Conservation (phyloP, 2,797 vertebrate genomes). For the Labeo calbasu region DNA sequence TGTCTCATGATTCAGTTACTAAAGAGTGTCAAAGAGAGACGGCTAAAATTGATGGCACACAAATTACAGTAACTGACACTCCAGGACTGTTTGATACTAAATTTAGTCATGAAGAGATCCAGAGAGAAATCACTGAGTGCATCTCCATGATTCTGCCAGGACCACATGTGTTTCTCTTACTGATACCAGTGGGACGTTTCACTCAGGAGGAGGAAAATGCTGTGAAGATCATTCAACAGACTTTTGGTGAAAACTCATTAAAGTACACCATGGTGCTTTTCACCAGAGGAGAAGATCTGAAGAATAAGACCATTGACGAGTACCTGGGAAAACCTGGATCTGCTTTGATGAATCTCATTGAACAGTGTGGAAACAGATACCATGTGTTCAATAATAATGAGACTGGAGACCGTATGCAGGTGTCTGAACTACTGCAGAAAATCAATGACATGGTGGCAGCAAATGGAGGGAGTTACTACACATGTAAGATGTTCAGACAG, state of each 20-base stretch:
- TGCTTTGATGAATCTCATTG: neutral
- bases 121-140: neutral
- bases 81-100: neutral
- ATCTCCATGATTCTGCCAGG: neutral
- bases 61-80: neutral
- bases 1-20: neutral
- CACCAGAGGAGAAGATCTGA: neutral
- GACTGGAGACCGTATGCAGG: neutral
- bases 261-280: neutral
- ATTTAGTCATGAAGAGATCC: neutral
- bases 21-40: neutral
- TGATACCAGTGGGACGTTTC: neutral
- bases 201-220: rapidly evolving
- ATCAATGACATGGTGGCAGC: neutral
- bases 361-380: conserved; percentile 14
- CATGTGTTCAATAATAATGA: conserved; percentile 14
- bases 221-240: neutral
- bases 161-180: conserved; percentile 11
- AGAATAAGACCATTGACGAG: neutral
- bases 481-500: neutral
- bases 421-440: conserved; percentile 18
- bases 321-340: neutral
- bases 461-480: neutral
- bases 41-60: neutral
- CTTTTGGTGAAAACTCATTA: neutral